Evolutionary conservation across 1,140 invertebrate genomes (phyloP).

Genomic region (Diorhabda sublineata): DNA sequence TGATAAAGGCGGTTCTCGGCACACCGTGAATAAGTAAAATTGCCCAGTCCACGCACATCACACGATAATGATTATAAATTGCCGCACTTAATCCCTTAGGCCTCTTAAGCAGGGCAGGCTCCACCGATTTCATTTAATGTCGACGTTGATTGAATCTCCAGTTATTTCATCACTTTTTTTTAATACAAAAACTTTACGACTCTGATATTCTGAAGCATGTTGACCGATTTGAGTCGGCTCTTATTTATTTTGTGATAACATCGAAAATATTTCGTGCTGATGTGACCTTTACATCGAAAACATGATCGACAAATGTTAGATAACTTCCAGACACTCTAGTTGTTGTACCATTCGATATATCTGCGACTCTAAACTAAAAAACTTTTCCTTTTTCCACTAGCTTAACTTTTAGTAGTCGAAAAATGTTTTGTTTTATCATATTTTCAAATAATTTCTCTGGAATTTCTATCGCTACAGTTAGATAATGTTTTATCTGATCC

Average conservation of each 20-base stretch:
- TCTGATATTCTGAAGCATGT: not conserved
- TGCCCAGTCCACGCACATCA: slow-evolving; percentile 31
- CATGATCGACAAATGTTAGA: too few species aligned
- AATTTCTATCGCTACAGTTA: too few species aligned
- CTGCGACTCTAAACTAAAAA: too few species aligned
- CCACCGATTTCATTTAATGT: not conserved
- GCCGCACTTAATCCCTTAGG: slow-evolving; percentile 30
- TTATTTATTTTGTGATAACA: not conserved
- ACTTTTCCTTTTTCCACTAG: too few species aligned
- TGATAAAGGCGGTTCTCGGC: slow-evolving; percentile 27
- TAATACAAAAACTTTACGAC: not conserved
- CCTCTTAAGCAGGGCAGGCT: not conserved
- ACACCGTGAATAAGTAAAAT: slow-evolving; percentile 34
- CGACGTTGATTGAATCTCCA: not conserved
- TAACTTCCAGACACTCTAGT: too few species aligned
- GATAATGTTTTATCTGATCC: too few species aligned
- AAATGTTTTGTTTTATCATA: too few species aligned
- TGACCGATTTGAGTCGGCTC: not conserved
- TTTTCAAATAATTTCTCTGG: too few species aligned
- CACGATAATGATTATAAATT: slow-evolving; percentile 38
- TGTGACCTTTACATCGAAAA: too few species aligned
- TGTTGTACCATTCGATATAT: too few species aligned
- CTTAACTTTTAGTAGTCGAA: too few species aligned
- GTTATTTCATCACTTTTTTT: not conserved
- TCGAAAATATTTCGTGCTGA: not conserved